Percentiles rank a stretch among this genome's conserved stretches.
phyloP scores from a whole-genome alignment of 1,140 invertebrate species.

The Drosophila equinoxialis region DNA sequence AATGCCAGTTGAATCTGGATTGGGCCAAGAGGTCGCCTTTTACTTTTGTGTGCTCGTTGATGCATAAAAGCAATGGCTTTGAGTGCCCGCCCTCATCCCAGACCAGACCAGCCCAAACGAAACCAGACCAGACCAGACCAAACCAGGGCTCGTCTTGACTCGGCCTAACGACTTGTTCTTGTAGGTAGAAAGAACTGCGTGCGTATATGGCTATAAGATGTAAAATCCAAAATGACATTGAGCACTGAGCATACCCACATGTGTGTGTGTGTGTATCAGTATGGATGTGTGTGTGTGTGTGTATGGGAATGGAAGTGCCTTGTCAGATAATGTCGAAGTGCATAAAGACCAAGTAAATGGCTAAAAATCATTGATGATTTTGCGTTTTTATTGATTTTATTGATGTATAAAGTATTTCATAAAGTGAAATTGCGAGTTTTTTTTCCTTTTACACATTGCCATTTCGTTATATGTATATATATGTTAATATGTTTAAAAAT shows the following conservation, averaged over 20 bases:
- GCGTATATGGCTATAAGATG: conserved; percentile 44
- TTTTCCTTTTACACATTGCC: conserved; percentile 16
- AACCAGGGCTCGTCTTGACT: conserved; percentile 8
- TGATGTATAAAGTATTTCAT: conserved; percentile 39
- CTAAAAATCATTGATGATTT: conserved; percentile 58
- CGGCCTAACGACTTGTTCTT: conserved; percentile 71
- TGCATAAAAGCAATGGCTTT: conserved; percentile 70
- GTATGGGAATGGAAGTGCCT: conserved; percentile 30
- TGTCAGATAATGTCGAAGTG: conserved; percentile 54
- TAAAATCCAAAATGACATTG: conserved; percentile 67
- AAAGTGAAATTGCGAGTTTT: conserved; percentile 36
- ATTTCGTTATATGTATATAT: conserved; percentile 3
- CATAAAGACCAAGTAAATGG: conserved; percentile 52
- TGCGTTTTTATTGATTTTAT: conserved; percentile 59
- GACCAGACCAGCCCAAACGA: no score
- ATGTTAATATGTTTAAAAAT: conserved; percentile 7
- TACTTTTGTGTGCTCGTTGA: conserved; percentile 69
- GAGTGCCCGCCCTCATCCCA: conserved; percentile 44
- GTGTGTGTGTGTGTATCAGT: conserved; percentile 13
- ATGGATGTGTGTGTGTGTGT: neutral
- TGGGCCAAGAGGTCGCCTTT: conserved; percentile 23
- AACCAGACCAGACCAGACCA: no score
- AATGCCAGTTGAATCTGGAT: conserved; percentile 4
- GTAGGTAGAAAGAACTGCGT: conserved; percentile 14
- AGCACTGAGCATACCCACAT: conserved; percentile 9